These are phyloP conservation scores for Caretta caretta DNA, from an alignment of 2,113 vertebrate genomes.

Conservation along the genomic window DNA sequence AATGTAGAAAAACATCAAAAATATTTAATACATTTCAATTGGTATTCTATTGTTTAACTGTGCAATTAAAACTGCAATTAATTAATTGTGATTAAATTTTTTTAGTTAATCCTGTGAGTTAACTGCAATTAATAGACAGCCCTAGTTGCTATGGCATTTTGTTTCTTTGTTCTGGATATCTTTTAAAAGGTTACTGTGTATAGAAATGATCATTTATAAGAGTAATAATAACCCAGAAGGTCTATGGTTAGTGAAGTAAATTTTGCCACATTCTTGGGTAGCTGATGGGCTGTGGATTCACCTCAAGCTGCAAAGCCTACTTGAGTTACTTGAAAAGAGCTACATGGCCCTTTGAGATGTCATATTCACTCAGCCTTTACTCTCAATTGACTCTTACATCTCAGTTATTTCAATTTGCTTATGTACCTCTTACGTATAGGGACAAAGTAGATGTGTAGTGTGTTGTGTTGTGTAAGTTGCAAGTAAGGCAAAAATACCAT, in stretches of 20 bases:
- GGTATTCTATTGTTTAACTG: too few species aligned
- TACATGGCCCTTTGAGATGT: rapidly evolving
- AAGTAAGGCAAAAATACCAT: not conserved
- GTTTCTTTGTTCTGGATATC: not conserved
- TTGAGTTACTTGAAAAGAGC: not conserved
- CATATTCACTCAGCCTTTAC: not conserved
- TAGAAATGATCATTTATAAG: constrained; percentile 8
- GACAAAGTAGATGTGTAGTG: not conserved
- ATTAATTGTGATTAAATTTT: too few species aligned
- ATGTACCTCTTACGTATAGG: not conserved
- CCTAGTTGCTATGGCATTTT: not conserved
- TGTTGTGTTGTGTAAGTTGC: not conserved
- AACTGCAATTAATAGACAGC: too few species aligned
- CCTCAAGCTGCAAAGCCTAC: not conserved
- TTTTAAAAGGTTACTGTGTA: not conserved
- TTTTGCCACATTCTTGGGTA: rapidly evolving
- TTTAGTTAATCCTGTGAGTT: too few species aligned
- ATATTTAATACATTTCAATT: too few species aligned
- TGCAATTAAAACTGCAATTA: too few species aligned
- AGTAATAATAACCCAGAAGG: not conserved
- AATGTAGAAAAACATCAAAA: too few species aligned
- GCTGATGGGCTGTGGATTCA: not conserved
- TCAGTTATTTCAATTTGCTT: too few species aligned
- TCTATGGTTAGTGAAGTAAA: not conserved
- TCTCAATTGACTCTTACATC: not conserved